A percentile compares a stretch with the other conserved stretches of the same genome.
Conservation (phyloP, 35 echinoderm and acorn worm species). For the Ophiothrix spiculata region DNA sequence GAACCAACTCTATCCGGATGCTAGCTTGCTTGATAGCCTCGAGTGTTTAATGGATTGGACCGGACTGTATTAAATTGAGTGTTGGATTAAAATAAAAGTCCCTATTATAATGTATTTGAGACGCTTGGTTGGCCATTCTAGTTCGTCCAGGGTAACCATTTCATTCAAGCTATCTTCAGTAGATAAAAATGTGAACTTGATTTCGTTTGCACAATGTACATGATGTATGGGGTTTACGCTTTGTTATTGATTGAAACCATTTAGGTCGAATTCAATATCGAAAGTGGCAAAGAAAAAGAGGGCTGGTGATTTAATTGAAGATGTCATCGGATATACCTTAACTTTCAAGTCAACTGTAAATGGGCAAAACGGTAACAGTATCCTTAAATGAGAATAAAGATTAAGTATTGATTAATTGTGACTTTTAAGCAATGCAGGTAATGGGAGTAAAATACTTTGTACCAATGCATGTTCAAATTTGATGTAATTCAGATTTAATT, state of each 20-base stretch:
- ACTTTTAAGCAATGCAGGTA: no score
- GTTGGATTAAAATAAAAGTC: constrained; percentile 11
- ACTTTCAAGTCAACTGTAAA: neutral
- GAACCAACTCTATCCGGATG: constrained; percentile 45
- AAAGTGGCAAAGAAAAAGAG: neutral
- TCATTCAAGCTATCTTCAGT: neutral
- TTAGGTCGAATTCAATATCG: neutral
- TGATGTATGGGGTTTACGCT: neutral
- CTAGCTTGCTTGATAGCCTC: constrained; percentile 33
- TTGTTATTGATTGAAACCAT: constrained; percentile 10
- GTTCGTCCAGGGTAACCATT: no score
- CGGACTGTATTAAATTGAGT: constrained; percentile 50
- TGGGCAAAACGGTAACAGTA: neutral
- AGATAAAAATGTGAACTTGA: neutral
- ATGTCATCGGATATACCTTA: neutral
- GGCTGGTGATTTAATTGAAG: neutral
- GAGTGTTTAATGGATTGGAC: constrained; percentile 48
- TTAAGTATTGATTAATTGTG: neutral
- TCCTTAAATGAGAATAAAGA: neutral
- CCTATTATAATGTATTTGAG: neutral
- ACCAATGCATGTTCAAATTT: neutral
- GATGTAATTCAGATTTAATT: neutral
- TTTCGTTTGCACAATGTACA: neutral
- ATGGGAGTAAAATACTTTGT: no score
- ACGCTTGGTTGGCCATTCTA: neutral